phyloP scores from a whole-genome alignment of 2,888 invertebrate genomes.

The Pachymerium ferrugineum region DNA sequence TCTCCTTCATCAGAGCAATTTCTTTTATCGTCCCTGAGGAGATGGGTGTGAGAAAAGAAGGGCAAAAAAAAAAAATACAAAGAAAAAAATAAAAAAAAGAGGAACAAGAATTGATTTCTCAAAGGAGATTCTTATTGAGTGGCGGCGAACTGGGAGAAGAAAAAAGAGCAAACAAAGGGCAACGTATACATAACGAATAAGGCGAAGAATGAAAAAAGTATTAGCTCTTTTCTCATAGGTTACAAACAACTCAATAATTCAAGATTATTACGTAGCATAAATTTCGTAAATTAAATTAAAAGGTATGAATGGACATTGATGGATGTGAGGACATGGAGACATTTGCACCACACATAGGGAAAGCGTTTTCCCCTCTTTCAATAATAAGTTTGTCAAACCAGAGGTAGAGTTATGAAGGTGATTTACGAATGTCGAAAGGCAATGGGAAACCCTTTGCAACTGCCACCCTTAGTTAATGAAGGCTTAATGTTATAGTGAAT shows the following conservation, averaged over 20 bases:
- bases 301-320: conserved; percentile 6
- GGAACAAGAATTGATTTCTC: conserved; percentile 13
- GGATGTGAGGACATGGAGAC: not conserved
- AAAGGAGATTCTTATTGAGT: conserved; percentile 24
- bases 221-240: too few relatives aligned
- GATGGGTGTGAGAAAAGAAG: not conserved
- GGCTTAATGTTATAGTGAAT: conserved; percentile 23
- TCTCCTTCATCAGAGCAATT: conserved; percentile 23
- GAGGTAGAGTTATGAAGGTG: not conserved
- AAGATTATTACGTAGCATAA: not conserved
- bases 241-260: conserved; percentile 7
- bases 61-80: not conserved
- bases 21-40: conserved; percentile 27
- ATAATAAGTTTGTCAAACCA: not conserved
- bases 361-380: not conserved
- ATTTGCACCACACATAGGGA: conserved; percentile 1
- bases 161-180: conserved; percentile 15
- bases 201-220: too few relatives aligned
- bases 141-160: not conserved
- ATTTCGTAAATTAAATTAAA: conserved; percentile 6
- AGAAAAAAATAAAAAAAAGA: not conserved
- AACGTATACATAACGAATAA: not conserved
- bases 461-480: conserved; percentile 17
- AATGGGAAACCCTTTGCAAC: not conserved
- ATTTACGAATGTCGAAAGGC: conserved; percentile 20